Base-by-base conservation (phyloP, 2,888 invertebrate genomes). In the Caenorhabditis angaria region DNA sequence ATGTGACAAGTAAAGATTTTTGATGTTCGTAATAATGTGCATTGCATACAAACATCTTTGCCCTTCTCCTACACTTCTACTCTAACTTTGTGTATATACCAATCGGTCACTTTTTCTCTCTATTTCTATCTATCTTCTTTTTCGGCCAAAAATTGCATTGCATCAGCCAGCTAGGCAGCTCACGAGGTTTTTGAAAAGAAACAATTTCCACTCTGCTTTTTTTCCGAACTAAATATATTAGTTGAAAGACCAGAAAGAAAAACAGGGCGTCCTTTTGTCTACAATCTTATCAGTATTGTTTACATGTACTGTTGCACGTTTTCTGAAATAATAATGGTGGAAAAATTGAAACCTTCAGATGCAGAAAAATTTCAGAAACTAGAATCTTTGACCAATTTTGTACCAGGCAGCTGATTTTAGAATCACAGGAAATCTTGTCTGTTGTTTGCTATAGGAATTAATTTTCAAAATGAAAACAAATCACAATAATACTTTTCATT, bases 21-120 rank as follows among this genome's bases (percentile, higher is more conserved):
- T 41, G 41, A 41, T 41, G 41, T 41, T 41, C 41, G 41, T 41
- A 41, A n/a, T n/a, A n/a, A 18, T 41, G 41, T 41, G 41, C 41
- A 41, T 41, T 10, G n/a, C 41, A 12, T 32, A 32, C 5, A 32
- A 32, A 41, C 5, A 2, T 41, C 18, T 41, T 10, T 41, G 3
- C 14, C 10, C 18, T 41, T 41, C 41, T 41, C 41, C 41, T 41
- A 41, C 41, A 41, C 41, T 41, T 41, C 18, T n/a, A n/a, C n/a
- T n/a, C n/a, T 18, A 41, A 41, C 41, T 41, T 41, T 12, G 10
- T 12, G 41, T 41, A 41, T 41, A 41, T 41, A 41, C 41, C 41
- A 41, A 41, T 41, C 41, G 41, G 41, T 41, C 41, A 41, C 41
- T 41, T 18, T 41, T 41, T 41, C 18, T 41, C 41, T 41, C 41